Conservation (phyloP, 2,888 invertebrate genomes). For the Criorhina ranunculi region DNA sequence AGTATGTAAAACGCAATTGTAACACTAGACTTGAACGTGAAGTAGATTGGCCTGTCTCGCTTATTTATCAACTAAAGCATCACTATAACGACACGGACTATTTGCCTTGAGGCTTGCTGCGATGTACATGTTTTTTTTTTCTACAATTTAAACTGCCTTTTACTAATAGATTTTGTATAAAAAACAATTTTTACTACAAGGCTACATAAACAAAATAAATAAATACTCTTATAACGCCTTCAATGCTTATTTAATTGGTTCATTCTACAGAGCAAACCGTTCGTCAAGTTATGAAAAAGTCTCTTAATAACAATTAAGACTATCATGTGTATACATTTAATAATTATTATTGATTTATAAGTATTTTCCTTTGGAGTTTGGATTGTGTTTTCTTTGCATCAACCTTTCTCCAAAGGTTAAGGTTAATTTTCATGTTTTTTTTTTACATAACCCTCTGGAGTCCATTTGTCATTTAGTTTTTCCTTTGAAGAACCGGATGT, state of each 20-base stretch:
- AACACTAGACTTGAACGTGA: too few species aligned
- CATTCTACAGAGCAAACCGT: not conserved
- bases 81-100: too few species aligned
- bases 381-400: not conserved
- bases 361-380: slow-evolving; percentile 24
- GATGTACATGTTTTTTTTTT: too few species aligned
- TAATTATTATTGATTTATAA: slow-evolving; percentile 17
- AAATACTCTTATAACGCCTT: too few species aligned
- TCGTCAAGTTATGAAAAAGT: slow-evolving; percentile 9
- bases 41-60: too few species aligned
- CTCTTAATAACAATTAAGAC: slow-evolving; percentile 26
- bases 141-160: too few species aligned
- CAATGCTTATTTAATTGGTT: slow-evolving; percentile 1
- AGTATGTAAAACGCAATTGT: too few species aligned
- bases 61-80: too few species aligned
- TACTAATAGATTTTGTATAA: too few species aligned
- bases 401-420: slow-evolving; percentile 30
- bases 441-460: not conserved
- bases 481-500: slow-evolving; percentile 29
- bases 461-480: not conserved
- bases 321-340: not conserved
- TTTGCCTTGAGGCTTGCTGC: too few species aligned
- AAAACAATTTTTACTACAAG: too few species aligned
- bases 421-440: slow-evolving; percentile 9
- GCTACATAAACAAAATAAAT: too few species aligned